Percentiles rank a stretch among this genome's conserved stretches.
Evolutionary conservation across 1,140 invertebrate genomes (phyloP).

Genomic region (Rhizoglyphus robini): DNA sequence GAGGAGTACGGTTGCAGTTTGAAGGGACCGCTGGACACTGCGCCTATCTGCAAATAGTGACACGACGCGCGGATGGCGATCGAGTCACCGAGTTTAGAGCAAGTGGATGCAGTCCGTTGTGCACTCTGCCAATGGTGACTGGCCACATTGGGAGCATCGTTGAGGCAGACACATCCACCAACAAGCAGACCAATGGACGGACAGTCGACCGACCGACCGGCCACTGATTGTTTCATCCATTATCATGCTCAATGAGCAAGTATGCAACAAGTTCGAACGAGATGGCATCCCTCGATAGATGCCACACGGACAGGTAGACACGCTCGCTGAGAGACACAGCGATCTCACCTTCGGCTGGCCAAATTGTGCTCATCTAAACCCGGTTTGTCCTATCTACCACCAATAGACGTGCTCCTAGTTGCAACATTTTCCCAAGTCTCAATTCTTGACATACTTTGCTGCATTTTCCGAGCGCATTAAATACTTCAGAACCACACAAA

Average conservation of each 20-base stretch:
- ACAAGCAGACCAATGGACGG: not conserved
- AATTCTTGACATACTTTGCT: no score
- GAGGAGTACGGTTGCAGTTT: no score
- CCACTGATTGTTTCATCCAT: not conserved
- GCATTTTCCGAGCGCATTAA: no score
- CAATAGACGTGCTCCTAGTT: not conserved
- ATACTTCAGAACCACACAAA: no score
- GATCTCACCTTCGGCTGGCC: not conserved
- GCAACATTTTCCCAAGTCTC: not conserved
- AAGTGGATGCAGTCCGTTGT: not conserved
- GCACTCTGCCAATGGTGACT: no score
- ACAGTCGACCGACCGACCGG: not conserved
- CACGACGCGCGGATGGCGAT: constrained; percentile 2
- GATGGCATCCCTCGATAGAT: not conserved
- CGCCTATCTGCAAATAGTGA: not conserved
- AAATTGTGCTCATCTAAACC: not conserved
- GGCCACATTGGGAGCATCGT: no score
- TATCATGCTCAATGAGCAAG: not conserved
- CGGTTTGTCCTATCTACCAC: not conserved
- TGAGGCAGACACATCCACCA: no score
- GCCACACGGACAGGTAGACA: not conserved
- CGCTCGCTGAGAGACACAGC: not conserved
- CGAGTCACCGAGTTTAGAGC: not conserved
- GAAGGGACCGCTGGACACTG: not conserved
- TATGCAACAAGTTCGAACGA: not conserved